Base-by-base conservation (phyloP, 2,888 invertebrate genomes). In the Tenthredo notha region DNA sequence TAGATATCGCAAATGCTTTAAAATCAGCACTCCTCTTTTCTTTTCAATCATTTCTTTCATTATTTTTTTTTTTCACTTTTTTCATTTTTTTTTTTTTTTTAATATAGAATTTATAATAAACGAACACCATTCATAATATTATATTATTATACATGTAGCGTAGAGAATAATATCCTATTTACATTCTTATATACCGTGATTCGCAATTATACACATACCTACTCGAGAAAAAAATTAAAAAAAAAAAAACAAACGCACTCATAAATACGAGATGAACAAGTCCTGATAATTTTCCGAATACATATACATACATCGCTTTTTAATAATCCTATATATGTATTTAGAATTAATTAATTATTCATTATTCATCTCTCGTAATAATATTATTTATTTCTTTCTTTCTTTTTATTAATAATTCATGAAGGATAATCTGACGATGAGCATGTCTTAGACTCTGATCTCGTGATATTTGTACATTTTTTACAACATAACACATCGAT, bases 61-160 rank as follows among this genome's bases (percentile, higher is more conserved):
- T 84, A 7, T 0, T 67, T 9, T n/a, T 75, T 74, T 43, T 54
- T 37, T 37, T 37, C 37, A 37, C 7, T 21, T 84, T 67, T 54
- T 40, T n/a, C n/a, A n/a, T n/a, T n/a, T 65, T 58, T 37, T 29
- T 84, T 15, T 1, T 67, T 9, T n/a, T 67, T 74, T 43, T 54
- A 50, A 47, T 70, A 61, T 85, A 74, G 54, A 37, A 70, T 85
- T 58, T 65, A 89, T 90, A 91, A 90, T 91, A 91, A 91, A 91
- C 90, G 89, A 90, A 90, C 90, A 89, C 91, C 89, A 89, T 89
- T 87, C 87, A 86, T 88, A 87, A 88, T 88, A 88, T 85, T 86
- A 87, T 89, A 87, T 85, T 89, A 87, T 85, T 82, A 82, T 78
- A 54, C 33, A 54, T 33, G 15, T 82, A 82, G 82, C 40, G 65